These are phyloP conservation scores for Rhabdophis nuchalis DNA, from an alignment of 2,797 vertebrate species.

Conservation along the genomic window DNA sequence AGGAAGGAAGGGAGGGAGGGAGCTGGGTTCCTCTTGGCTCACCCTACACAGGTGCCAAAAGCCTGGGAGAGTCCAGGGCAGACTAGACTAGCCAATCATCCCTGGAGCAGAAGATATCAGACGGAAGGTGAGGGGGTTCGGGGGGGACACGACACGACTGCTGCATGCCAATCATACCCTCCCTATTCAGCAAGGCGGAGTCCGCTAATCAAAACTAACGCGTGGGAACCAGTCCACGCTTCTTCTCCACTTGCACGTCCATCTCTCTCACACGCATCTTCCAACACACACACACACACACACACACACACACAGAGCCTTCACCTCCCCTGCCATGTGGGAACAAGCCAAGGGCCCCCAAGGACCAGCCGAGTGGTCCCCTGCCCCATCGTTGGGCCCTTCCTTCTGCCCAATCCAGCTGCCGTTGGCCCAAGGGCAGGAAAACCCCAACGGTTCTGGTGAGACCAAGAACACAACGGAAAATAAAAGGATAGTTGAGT, in stretches of 20 bases:
- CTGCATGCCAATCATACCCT: slow-evolving; percentile 14
- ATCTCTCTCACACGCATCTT: neutral
- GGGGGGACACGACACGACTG: no score
- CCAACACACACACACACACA: neutral
- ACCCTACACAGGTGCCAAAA: neutral
- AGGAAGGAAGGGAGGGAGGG: neutral
- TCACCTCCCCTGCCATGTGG: neutral
- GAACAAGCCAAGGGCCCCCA: neutral
- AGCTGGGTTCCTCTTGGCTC: neutral
- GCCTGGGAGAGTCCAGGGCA: slow-evolving; percentile 10
- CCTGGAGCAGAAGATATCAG: neutral
- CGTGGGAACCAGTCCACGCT: fast-evolving
- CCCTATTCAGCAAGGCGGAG: neutral
- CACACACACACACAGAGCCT: neutral
- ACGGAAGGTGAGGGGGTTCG: neutral
- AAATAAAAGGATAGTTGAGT: neutral
- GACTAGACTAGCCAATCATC: fast-evolving
- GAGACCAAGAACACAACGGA: neutral
- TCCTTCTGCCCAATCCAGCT: neutral
- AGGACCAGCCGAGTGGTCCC: neutral
- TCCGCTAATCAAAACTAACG: slow-evolving; percentile 1
- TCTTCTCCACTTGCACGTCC: neutral
- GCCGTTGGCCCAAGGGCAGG: neutral
- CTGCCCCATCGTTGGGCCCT: neutral
- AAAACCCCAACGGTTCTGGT: neutral